phyloP scores from a whole-genome alignment of 2,113 vertebrate genomes.

The Myocastor coypus region DNA sequence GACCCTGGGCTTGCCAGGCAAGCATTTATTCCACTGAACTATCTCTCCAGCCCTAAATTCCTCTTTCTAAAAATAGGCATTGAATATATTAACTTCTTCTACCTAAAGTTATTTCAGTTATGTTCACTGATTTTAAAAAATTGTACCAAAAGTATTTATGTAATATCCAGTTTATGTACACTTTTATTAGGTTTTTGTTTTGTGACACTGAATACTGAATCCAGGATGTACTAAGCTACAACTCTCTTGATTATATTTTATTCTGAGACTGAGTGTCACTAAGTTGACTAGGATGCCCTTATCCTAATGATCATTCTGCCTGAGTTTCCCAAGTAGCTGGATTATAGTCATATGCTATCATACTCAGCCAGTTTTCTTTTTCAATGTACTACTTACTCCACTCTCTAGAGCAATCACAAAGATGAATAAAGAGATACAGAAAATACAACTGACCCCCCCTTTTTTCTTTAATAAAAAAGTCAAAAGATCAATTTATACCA shows the following conservation, averaged over 20 bases:
- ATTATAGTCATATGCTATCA: too few species aligned
- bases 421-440: background rate
- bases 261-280: background rate
- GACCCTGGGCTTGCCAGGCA: too few species aligned
- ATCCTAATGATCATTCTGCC: background rate
- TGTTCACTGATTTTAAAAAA: slow-evolving; percentile 36
- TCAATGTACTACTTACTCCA: background rate
- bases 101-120: background rate
- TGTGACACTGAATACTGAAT: background rate
- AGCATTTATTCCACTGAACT: too few species aligned
- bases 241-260: background rate
- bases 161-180: slow-evolving; percentile 11
- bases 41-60: too few species aligned
- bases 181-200: slow-evolving; percentile 26
- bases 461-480: slow-evolving; percentile 8
- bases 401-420: background rate
- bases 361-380: background rate
- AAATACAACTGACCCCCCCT: background rate
- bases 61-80: background rate
- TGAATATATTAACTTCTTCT: background rate
- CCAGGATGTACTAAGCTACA: background rate
- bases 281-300: background rate
- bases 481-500: slow-evolving; percentile 12
- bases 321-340: too few species aligned
- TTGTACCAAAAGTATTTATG: slow-evolving; percentile 31